phyloP scores from a whole-genome alignment of 2,113 vertebrate genomes.

The Prunella fulvescens region DNA sequence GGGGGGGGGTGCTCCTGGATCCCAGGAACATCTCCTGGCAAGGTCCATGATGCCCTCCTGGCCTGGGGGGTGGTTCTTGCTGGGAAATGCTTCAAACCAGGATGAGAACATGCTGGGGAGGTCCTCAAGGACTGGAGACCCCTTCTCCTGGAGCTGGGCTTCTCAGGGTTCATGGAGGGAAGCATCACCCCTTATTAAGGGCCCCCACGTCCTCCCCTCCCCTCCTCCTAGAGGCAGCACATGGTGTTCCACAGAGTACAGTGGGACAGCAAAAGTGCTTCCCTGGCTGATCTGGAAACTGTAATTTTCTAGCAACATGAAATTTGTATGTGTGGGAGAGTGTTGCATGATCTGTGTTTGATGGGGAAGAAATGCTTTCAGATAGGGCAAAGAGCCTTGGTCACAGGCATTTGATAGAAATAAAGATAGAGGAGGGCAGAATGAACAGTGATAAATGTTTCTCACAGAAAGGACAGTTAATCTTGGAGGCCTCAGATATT shows the following conservation, averaged over 20 bases:
- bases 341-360: background rate
- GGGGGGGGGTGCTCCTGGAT: background rate
- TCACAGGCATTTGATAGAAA: background rate
- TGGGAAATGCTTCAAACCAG: background rate
- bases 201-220: rapidly evolving
- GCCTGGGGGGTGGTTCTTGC: background rate
- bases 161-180: background rate
- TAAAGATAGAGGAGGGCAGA: background rate
- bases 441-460: background rate
- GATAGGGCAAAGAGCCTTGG: background rate
- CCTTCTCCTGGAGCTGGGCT: background rate
- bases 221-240: background rate
- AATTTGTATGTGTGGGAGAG: background rate
- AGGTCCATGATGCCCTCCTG: background rate
- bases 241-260: background rate
- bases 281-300: background rate
- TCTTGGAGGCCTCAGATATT: background rate
- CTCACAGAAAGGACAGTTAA: background rate
- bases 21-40: background rate
- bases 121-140: background rate
- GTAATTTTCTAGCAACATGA: background rate
- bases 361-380: background rate
- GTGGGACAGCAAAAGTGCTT: background rate
- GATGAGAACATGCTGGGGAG: background rate
- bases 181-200: background rate